Conservation (phyloP, 2,113 vertebrate species). For the Eurystomus gularis region DNA sequence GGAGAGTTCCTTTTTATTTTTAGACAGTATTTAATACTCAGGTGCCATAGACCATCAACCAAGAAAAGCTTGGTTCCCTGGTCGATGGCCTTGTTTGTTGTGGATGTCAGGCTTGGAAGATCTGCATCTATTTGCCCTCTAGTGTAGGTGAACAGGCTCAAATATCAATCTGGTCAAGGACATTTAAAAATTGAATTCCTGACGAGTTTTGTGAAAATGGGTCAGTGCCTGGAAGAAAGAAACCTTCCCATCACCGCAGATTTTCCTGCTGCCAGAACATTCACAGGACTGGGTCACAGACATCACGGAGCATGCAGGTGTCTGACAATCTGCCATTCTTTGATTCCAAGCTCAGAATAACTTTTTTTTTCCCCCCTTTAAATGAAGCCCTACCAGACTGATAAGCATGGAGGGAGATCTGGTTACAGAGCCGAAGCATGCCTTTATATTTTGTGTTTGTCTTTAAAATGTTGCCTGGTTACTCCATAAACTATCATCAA, state of each 20-base stretch:
- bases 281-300: background rate
- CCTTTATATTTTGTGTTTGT: constrained; percentile 15
- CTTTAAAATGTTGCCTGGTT: constrained; percentile 53
- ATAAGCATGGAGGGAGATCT: background rate
- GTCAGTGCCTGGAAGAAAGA: background rate
- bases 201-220: background rate
- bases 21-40: background rate
- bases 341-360: background rate
- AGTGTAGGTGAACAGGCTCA: constrained; percentile 16
- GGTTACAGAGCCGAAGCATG: background rate
- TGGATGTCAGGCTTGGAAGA: background rate
- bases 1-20: background rate
- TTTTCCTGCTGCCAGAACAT: background rate
- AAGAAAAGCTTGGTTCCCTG: background rate
- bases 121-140: background rate
- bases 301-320: fast-evolving
- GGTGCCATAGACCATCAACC: background rate
- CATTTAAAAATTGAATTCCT: constrained; percentile 7
- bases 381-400: background rate
- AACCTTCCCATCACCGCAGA: background rate
- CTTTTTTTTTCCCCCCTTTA: background rate
- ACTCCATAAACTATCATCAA: constrained; percentile 30
- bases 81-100: background rate
- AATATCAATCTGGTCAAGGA: background rate
- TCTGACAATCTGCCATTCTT: background rate